Base-by-base conservation (phyloP, 2,113 vertebrate genomes). In the Sinocyclocheilus grahami region DNA sequence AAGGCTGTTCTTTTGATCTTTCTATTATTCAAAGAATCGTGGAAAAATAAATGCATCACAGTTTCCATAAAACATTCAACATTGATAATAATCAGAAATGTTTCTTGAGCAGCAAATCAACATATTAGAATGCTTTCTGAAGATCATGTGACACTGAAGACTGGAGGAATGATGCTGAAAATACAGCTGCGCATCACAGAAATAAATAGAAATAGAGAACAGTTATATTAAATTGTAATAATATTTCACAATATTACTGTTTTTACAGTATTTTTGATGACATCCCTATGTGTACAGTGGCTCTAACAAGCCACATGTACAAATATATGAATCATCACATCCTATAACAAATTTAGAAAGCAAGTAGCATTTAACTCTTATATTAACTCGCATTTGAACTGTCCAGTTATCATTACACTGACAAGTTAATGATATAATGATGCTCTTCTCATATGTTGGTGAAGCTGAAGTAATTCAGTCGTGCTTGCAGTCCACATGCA, bases 391-490 rank as follows among this genome's bases (percentile, higher is more conserved):
- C 27, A 69, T 69, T 33, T 69, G 27, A 33, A 69, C 65, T 69
- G 27, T 30, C 24, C 27, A 33, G 65, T 69, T 33, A 30, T 16
- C 24, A 16, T 67, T 30, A 92, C 90, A 86, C 86, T 88, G 89
- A 90, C 86, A 90, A 93, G 93, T 88, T 90, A 91, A 83, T 86
- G 84, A 91, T 92, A 92, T 94, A 95, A 94, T 94, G 88, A 94
- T 92, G 92, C 86, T 9, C 86, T 92, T 91, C 90, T 87, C 80
- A 85, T 92, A 93, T 91, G 93, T 90, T 89, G 92, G 87, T 90
- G 86, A 92, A 94, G 92, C 89, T 84, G 86, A 91, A 94, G 90
- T 86, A 88, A 87, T 93, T 16, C 14, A 87, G 90, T 91, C 91
- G 90, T 89, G 37, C 92, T 88, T 69, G 79, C 75, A 27, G 86